phyloP scores from a whole-genome alignment of 2,888 invertebrate species.

The Nymphalis urticae region DNA sequence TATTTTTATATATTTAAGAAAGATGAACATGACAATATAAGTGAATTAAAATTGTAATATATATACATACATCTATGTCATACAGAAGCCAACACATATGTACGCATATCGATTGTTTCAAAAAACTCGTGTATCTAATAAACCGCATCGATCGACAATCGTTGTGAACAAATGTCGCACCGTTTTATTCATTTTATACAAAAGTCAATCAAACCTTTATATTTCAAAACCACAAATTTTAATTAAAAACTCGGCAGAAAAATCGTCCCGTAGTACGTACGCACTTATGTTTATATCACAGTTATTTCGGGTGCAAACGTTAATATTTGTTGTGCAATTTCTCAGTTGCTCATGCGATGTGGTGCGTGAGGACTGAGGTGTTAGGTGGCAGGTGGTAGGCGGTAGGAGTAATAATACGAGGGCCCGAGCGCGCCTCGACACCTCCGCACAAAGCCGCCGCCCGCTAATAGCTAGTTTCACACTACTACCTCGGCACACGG shows the following conservation, averaged over 20 bases:
- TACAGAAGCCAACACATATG: no score
- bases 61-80: no score
- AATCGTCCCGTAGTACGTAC: no score
- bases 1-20: no score
- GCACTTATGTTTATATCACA: neutral
- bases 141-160: no score
- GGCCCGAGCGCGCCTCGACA: conserved; percentile 61
- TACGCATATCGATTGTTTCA: no score
- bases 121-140: no score
- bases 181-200: no score
- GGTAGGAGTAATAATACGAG: conserved; percentile 36
- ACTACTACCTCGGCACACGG: conserved; percentile 50
- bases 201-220: neutral
- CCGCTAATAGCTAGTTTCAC: conserved; percentile 68
- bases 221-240: neutral
- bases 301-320: conserved; percentile 10
- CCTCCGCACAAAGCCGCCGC: conserved; percentile 71
- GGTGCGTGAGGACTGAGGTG: conserved; percentile 8
- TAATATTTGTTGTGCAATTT: conserved; percentile 34
- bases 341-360: conserved; percentile 28
- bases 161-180: no score
- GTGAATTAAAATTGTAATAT: no score
- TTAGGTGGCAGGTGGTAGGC: conserved; percentile 50
- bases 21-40: no score
- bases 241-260: no score